A percentile compares a stretch with the other conserved stretches of the same genome.
These are phyloP conservation scores for Peromyscus polionotus DNA, from an alignment of 2,113 vertebrate genomes.

Conservation along the genomic window DNA sequence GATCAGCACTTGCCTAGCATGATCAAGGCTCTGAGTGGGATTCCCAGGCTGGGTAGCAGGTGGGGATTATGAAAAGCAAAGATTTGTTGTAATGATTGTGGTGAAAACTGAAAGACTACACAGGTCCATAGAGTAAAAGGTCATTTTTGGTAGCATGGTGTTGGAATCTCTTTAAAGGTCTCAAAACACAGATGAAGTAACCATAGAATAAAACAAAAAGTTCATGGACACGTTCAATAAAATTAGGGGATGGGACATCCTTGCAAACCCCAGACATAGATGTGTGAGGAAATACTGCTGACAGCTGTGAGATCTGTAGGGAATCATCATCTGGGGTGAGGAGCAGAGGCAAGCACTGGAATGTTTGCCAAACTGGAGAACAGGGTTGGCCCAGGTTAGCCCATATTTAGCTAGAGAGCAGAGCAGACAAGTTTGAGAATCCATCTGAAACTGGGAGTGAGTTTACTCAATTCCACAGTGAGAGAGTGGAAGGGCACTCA, in stretches of 20 bases:
- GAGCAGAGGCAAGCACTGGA: neutral
- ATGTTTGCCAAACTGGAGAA: neutral
- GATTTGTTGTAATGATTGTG: neutral
- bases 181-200: neutral
- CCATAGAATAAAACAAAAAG: neutral
- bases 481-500: neutral
- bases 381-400: neutral
- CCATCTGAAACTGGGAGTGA: neutral
- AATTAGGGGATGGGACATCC: neutral
- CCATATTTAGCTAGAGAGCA: neutral
- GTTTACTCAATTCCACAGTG: neutral
- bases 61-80: neutral
- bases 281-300: neutral
- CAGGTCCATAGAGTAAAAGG: neutral
- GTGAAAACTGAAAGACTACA: neutral
- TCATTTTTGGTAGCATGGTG: neutral
- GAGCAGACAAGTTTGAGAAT: neutral
- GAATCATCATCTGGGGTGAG: neutral
- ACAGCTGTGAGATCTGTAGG: neutral
- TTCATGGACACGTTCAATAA: neutral
- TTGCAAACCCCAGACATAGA: neutral
- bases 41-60: neutral
- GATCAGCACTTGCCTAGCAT: neutral
- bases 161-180: neutral
- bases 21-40: neutral